Evolutionary conservation across 2,797 vertebrate genomes (phyloP).

Genomic region (Antrozous pallidus): DNA sequence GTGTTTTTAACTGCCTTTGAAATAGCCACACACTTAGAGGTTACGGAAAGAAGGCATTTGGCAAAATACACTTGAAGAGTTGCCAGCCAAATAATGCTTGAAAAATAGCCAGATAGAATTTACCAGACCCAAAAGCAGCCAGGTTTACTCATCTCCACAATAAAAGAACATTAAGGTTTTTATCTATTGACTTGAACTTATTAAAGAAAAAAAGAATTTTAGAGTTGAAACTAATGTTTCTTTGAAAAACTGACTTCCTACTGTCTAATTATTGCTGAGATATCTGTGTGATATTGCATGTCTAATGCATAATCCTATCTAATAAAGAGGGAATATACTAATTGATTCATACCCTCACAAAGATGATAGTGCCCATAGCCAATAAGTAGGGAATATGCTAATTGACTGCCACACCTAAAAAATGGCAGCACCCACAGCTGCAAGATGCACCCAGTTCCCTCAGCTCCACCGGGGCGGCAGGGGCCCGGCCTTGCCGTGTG

Average conservation of each 20-base stretch:
- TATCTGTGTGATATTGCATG: constrained; percentile 22
- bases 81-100: constrained; percentile 50
- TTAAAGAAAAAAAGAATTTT: constrained; percentile 10
- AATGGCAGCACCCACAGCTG: too few species aligned
- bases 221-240: constrained; percentile 42
- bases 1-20: constrained; percentile 54
- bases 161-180: constrained; percentile 67
- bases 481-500: too few species aligned
- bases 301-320: not conserved
- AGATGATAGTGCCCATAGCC: too few species aligned
- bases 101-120: constrained; percentile 53
- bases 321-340: too few species aligned
- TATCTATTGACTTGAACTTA: constrained; percentile 52
- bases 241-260: constrained; percentile 24
- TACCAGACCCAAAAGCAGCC: constrained; percentile 52
- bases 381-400: too few species aligned
- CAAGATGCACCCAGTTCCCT: too few species aligned
- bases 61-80: not conserved
- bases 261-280: constrained; percentile 35
- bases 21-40: constrained; percentile 26
- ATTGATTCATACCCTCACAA: too few species aligned
- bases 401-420: too few species aligned
- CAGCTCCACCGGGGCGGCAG: too few species aligned
- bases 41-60: constrained; percentile 39
- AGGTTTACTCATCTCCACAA: constrained; percentile 64